These are phyloP conservation scores for Salminus brasiliensis DNA, from an alignment of 2,113 vertebrate species.

Conservation along the genomic window DNA sequence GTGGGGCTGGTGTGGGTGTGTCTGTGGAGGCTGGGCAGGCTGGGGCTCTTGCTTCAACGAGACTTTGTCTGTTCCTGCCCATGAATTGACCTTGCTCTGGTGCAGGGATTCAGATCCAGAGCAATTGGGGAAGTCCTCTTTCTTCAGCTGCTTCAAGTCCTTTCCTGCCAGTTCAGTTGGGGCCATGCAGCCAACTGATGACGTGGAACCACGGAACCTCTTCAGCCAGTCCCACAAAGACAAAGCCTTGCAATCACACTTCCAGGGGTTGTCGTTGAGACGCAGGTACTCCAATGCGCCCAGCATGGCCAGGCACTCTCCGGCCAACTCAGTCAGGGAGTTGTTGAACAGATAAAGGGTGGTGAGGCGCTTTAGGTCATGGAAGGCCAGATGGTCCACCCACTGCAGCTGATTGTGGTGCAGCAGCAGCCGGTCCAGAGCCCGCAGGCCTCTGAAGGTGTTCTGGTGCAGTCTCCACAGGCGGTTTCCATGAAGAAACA, in stretches of 20 bases:
- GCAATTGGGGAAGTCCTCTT: conserved; percentile 88
- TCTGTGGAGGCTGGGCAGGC: conserved; percentile 48
- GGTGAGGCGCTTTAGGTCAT: conserved; percentile 92
- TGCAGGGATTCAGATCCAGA: conserved; percentile 86
- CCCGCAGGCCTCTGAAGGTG: conserved; percentile 91
- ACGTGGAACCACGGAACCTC: conserved; percentile 91
- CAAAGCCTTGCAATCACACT: conserved; percentile 90
- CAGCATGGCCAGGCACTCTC: conserved; percentile 88
- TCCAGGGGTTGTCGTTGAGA: conserved; percentile 96
- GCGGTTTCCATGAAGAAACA: conserved; percentile 97
- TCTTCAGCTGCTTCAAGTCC: conserved; percentile 88
- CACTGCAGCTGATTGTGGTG: conserved; percentile 96
- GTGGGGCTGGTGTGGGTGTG: conserved; percentile 47
- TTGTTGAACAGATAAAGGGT: conserved; percentile 98
- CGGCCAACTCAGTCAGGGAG: conserved; percentile 88
- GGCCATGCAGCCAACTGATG: conserved; percentile 82
- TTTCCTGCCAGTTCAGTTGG: conserved; percentile 80
- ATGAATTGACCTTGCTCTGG: conserved; percentile 89
- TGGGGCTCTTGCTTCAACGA: conserved; percentile 81
- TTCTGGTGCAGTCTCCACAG: conserved; percentile 94
- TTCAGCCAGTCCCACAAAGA: conserved; percentile 97
- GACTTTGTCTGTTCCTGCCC: conserved; percentile 82
- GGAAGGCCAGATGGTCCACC: conserved; percentile 90
- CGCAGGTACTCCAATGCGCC: conserved; percentile 93
- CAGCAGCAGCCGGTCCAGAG: conserved; percentile 92